Evolutionary conservation across 2,797 vertebrate species (phyloP), one percentile per base, ranked within the genome.

Genomic region (Carduelis carduelis): DNA sequence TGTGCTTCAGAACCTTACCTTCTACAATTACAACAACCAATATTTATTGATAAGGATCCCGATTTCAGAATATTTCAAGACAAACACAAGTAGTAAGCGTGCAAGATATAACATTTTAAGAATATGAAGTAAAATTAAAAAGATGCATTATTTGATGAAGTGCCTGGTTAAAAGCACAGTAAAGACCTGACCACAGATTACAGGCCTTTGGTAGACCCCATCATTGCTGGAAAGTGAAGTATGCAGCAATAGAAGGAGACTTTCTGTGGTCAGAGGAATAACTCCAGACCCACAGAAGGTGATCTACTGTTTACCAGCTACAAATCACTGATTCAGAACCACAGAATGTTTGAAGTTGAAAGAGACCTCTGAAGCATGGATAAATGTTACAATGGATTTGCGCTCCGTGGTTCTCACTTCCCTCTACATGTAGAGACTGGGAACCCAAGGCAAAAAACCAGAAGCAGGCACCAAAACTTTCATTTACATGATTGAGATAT

Each of bases 21-120:
- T n/a, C 14, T 49, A 44, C 84, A 78, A 43, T 24, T 23, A 47
- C 21, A 47, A 55, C 34, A 57, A 37, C 27, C 34, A 55, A 88
- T 65, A 28, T 3, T 21, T 27, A 22, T 4, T 0, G 0, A 30
- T 12, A 17, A 13, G 34, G 19, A 84, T 34, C 2, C 1, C 6
- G 57, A 3, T 28, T 83, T 75, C n/a, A 85, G 28, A 66, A 14
- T 26, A 60, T 44, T 83, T 85, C 44, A 30, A 77, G 32, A 57
- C 5, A 77, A 63, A 79, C 8, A 22, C 50, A 50, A 63, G 14
- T 6, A 59, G 20, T 39, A 78, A 60, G 21, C 21, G 1, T 8
- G 21, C 4, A 35, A 70, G 17, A 71, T 5, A 4, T 5, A 86
- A 55, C 20, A 53, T 47, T 61, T 20, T 43, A 46, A 69, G 28